Evolutionary conservation across 2,888 invertebrate species (phyloP).

Genomic region (Steinernema hermaphroditum): DNA sequence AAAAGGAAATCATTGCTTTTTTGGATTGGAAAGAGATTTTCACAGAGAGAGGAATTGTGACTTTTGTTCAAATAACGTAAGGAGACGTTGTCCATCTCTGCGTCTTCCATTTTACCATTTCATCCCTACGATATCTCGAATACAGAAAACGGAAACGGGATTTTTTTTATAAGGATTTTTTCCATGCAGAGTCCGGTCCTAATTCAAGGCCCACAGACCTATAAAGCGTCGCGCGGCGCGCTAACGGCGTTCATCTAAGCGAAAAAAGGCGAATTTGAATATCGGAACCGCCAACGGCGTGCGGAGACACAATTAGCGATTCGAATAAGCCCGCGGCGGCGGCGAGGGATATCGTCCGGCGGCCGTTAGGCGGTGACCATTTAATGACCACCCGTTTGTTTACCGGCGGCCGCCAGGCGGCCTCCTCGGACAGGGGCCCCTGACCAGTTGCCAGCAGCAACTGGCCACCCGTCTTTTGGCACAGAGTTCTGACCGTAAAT

Average conservation of each 20-base stretch:
- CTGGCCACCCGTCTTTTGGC: background rate
- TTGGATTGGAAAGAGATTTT: too few species aligned
- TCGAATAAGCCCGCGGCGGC: slow-evolving; percentile 25
- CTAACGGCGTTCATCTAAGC: background rate
- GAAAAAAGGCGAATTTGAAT: background rate
- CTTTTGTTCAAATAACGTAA: too few species aligned
- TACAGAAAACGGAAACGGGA: too few species aligned
- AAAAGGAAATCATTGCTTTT: too few species aligned
- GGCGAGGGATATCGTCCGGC: slow-evolving; percentile 11
- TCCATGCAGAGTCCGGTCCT: too few species aligned
- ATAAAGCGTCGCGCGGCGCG: too few species aligned
- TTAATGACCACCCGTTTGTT: slow-evolving; percentile 28
- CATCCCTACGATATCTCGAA: too few species aligned
- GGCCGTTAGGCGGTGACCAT: slow-evolving; percentile 14
- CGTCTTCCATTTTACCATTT: too few species aligned
- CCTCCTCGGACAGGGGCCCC: background rate
- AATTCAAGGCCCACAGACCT: too few species aligned
- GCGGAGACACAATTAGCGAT: slow-evolving; percentile 11
- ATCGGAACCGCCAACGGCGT: background rate
- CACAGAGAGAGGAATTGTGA: too few species aligned
- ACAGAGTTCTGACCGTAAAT: background rate
- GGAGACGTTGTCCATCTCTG: too few species aligned
- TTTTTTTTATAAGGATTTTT: too few species aligned
- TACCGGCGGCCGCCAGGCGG: slow-evolving; percentile 3
- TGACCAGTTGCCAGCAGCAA: background rate